Base-by-base conservation (phyloP, 2,888 invertebrate species). In the Caenorhabditis uteleia region DNA sequence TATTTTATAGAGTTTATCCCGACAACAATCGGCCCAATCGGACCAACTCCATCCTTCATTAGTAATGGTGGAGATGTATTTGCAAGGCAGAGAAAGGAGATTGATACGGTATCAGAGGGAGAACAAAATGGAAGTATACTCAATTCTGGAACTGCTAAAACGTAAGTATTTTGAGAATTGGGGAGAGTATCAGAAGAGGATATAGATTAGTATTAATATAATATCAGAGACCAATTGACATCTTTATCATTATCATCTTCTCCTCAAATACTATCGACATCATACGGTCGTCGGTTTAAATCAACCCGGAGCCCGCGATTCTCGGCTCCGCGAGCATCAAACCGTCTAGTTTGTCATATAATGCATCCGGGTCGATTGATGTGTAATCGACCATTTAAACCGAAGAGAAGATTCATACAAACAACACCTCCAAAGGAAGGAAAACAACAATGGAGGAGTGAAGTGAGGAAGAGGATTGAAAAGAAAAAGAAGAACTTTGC, bases 51-150 rank as follows among this genome's bases (percentile, higher is more conserved):
- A 5, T 12, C 51, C 10, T 44, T 44, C 0, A 25, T 59, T 14
- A 59, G 51, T 39, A 59, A 53, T 39, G 53, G 51, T 39, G 47
- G 51, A 25, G 59, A 53, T n/a, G n/a, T n/a, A n/a, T n/a, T n/a
- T n/a, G n/a, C n/a, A n/a, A n/a, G n/a, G n/a, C n/a, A n/a, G n/a
- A n/a, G n/a, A n/a, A n/a, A n/a, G n/a, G n/a, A n/a, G n/a, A n/a
- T n/a, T n/a, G n/a, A n/a, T n/a, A n/a, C n/a, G n/a, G n/a, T n/a
- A n/a, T n/a, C n/a, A n/a, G n/a, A n/a, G n/a, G n/a, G n/a, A n/a
- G n/a, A n/a, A n/a, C n/a, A n/a, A n/a, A n/a, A n/a, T n/a, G n/a
- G n/a, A n/a, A n/a, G n/a, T n/a, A n/a, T n/a, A n/a, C n/a, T n/a
- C n/a, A n/a, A n/a, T n/a, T n/a, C n/a, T n/a, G n/a, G n/a, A n/a